Evolutionary conservation across 2,888 invertebrate species (phyloP).

Genomic region (Drosophila melanosoma): DNA sequence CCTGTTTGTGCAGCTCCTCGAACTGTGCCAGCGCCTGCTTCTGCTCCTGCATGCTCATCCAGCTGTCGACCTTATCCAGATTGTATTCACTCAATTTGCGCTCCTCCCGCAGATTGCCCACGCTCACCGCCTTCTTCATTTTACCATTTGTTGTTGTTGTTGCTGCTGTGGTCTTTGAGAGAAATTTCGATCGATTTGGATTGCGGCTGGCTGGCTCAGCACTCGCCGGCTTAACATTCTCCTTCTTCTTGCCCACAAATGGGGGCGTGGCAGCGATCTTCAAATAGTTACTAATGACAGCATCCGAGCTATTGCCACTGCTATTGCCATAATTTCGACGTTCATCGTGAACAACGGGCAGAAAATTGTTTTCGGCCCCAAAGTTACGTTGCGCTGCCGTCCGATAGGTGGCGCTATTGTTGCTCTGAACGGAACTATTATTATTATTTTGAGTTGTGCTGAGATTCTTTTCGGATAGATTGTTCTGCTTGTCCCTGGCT

Average conservation of each 20-base stretch:
- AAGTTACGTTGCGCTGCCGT: conserved; percentile 55
- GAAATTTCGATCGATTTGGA: conserved; percentile 44
- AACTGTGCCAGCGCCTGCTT: conserved; percentile 48
- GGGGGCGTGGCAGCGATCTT: conserved; percentile 77
- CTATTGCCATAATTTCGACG: conserved; percentile 42
- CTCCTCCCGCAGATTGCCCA: conserved; percentile 80
- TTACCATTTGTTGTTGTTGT: conserved; percentile 39
- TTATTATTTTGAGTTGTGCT: conserved; percentile 10
- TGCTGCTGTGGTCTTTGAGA: conserved; percentile 18
- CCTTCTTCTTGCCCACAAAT: conserved; percentile 80
- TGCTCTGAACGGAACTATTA: conserved; percentile 9
- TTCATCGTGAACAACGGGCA: conserved; percentile 67
- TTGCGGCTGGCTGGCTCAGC: conserved; percentile 36
- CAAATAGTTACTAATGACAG: conserved; percentile 84
- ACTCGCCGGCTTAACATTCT: conserved; percentile 75
- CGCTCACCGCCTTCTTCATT: conserved; percentile 74
- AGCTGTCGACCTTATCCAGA: conserved; percentile 85
- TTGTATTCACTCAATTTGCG: conserved; percentile 84
- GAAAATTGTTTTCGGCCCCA: conserved; percentile 73
- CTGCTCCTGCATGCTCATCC: conserved; percentile 84
- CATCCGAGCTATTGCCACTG: conserved; percentile 66
- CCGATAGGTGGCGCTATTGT: conserved; percentile 20
- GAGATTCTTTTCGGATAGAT: conserved; percentile 77
- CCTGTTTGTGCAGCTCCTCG: conserved; percentile 59
- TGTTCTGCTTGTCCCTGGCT: conserved; percentile 81